A percentile compares a stretch with the other conserved stretches of the same genome.
Evolutionary conservation across 1,140 invertebrate genomes (phyloP).

Genomic region (Nasonia vitripennis): DNA sequence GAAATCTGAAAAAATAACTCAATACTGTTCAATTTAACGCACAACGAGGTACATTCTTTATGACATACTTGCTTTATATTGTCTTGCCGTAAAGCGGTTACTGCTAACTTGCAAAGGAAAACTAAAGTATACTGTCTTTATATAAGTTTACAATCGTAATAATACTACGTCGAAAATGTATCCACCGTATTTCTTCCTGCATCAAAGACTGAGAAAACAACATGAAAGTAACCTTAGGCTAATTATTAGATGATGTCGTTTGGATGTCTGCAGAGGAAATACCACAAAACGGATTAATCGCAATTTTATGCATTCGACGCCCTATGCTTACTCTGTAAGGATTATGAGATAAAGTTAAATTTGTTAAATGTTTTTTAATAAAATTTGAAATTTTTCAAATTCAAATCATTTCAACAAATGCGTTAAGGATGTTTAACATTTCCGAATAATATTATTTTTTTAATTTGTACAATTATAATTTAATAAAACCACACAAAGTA

Average conservation of each 20-base stretch:
- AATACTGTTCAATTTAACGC: not conserved
- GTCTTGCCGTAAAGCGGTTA: not conserved
- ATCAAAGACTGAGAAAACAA: slow-evolving; percentile 21
- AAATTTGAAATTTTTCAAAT: slow-evolving; percentile 23
- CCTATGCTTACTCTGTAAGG: not conserved
- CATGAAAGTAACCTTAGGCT: slow-evolving; percentile 2
- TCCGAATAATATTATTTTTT: slow-evolving; percentile 24
- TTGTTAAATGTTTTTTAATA: slow-evolving; percentile 29
- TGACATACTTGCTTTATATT: not conserved
- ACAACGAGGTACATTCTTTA: not conserved
- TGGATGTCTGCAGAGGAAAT: slow-evolving; percentile 17
- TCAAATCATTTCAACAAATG: not conserved
- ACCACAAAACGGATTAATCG: not conserved
- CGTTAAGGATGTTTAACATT: not conserved
- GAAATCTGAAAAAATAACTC: not conserved
- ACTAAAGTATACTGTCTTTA: slow-evolving; percentile 2
- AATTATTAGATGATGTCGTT: not conserved
- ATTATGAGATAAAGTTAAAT: slow-evolving; percentile 27
- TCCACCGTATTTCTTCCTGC: slow-evolving; percentile 1
- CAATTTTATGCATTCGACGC: not conserved
- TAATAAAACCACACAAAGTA: slow-evolving; percentile 38
- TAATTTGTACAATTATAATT: slow-evolving; percentile 29
- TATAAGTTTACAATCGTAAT: not conserved
- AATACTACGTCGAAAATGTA: slow-evolving; percentile 1
- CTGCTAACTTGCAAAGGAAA: not conserved